phyloP scores from a whole-genome alignment of 2,113 vertebrate genomes.

The Tautogolabrus adspersus region DNA sequence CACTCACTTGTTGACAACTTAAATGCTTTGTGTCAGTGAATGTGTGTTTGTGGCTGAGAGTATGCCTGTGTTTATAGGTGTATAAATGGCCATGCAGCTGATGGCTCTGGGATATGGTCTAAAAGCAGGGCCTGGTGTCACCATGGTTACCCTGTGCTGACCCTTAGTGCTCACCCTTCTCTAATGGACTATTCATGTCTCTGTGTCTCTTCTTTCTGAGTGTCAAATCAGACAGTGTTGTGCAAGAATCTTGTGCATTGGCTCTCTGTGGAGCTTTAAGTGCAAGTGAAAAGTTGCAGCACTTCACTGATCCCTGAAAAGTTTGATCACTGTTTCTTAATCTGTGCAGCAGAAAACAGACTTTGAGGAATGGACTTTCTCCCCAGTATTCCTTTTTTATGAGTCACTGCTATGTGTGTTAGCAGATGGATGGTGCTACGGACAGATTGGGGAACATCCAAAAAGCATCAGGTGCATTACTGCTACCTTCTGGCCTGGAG shows the following conservation, averaged over 20 bases:
- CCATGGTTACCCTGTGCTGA: constrained; percentile 63
- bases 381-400: neutral
- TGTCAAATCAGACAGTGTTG: constrained; percentile 16
- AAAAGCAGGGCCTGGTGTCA: constrained; percentile 62
- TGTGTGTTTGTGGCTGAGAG: constrained; percentile 29
- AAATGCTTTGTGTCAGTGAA: constrained; percentile 63
- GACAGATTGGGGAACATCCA: neutral
- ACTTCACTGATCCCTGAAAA: neutral
- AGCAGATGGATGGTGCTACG: neutral
- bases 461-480: neutral
- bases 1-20: constrained; percentile 62
- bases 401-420: neutral
- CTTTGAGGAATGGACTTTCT: neutral
- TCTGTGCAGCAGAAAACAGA: neutral
- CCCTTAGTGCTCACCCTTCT: constrained; percentile 43
- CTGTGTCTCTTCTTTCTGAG: constrained; percentile 14
- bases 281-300: neutral
- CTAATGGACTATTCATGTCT: constrained; percentile 69
- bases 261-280: neutral
- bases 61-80: constrained; percentile 60
- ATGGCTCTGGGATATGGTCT: constrained; percentile 59
- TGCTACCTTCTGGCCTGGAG: neutral
- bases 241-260: neutral
- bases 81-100: constrained; percentile 53
- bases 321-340: neutral